A percentile compares a stretch with the other conserved stretches of the same genome.
These are phyloP conservation scores for Betta splendens DNA, from an alignment of 2,797 vertebrate species.

Conservation along the genomic window DNA sequence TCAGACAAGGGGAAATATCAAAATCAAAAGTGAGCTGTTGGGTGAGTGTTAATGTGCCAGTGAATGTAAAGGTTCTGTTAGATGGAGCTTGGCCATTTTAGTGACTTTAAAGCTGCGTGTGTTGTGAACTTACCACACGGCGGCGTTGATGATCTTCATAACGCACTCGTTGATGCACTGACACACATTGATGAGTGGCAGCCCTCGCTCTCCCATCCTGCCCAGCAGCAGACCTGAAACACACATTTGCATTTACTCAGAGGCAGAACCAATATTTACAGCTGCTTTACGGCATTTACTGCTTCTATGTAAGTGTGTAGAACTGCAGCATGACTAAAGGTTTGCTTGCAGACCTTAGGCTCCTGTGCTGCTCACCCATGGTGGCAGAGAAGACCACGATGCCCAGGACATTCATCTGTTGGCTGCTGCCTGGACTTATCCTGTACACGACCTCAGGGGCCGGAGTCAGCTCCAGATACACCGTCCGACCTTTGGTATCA, in stretches of 20 bases:
- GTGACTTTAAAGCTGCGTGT: too few species aligned
- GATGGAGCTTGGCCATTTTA: too few species aligned
- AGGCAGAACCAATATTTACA: too few species aligned
- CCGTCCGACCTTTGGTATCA: constrained; percentile 76
- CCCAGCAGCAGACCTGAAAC: constrained; percentile 86
- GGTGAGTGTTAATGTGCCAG: too few species aligned
- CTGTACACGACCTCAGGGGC: constrained; percentile 85
- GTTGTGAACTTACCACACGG: constrained; percentile 84
- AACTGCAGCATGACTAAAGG: too few species aligned
- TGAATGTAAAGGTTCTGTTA: too few species aligned
- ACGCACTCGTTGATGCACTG: constrained; percentile 92
- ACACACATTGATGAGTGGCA: constrained; percentile 87
- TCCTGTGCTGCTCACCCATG: constrained; percentile 79
- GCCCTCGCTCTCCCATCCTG: constrained; percentile 88
- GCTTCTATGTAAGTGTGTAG: too few species aligned
- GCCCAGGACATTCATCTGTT: constrained; percentile 91
- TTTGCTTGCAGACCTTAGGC: too few species aligned
- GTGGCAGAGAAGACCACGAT: constrained; percentile 93
- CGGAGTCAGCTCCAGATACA: constrained; percentile 87
- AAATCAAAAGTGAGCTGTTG: too few species aligned
- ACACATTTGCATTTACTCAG: neutral
- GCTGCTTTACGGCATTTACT: too few species aligned
- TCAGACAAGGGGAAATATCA: too few species aligned
- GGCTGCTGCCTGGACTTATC: constrained; percentile 85
- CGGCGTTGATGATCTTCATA: constrained; percentile 92